phyloP scores from a whole-genome alignment of 2,888 invertebrate species.

The Eledona agricola region DNA sequence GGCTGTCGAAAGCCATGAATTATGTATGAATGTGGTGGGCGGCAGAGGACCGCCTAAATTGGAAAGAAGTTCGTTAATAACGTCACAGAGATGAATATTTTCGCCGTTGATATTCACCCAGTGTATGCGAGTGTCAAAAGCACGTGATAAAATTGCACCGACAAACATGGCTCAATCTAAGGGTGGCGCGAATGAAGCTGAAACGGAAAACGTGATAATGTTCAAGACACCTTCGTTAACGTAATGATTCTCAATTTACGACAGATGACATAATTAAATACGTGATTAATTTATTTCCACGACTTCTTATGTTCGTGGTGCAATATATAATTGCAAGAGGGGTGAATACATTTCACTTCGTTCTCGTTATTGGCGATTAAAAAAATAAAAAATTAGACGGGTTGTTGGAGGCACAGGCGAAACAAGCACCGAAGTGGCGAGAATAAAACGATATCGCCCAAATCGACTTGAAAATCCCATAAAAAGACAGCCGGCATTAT shows the following conservation, averaged over 20 bases:
- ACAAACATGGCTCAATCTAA: conserved; percentile 37
- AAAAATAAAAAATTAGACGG: too few species aligned
- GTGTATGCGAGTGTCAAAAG: conserved; percentile 34
- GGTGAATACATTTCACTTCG: too few species aligned
- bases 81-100: conserved; percentile 43
- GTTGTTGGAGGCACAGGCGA: too few species aligned
- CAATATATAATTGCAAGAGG: too few species aligned
- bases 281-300: conserved; percentile 31
- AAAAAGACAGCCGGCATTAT: conserved; percentile 26
- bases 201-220: conserved; percentile 36
- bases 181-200: conserved; percentile 15
- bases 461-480: conserved; percentile 21
- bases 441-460: too few species aligned
- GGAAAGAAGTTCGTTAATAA: conserved; percentile 43
- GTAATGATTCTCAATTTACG: conserved; percentile 35
- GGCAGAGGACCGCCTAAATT: conserved; percentile 30
- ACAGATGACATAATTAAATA: conserved; percentile 36
- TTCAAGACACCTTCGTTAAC: conserved; percentile 27
- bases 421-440: too few species aligned
- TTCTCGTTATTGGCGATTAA: too few species aligned
- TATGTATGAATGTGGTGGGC: conserved; percentile 27
- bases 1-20: conserved; percentile 30
- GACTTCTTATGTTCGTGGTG: not conserved
- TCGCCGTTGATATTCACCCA: conserved; percentile 37
- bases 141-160: conserved; percentile 39